phyloP scores from a whole-genome alignment of 2,113 vertebrate species.

The Ceuthmochares aereus region DNA sequence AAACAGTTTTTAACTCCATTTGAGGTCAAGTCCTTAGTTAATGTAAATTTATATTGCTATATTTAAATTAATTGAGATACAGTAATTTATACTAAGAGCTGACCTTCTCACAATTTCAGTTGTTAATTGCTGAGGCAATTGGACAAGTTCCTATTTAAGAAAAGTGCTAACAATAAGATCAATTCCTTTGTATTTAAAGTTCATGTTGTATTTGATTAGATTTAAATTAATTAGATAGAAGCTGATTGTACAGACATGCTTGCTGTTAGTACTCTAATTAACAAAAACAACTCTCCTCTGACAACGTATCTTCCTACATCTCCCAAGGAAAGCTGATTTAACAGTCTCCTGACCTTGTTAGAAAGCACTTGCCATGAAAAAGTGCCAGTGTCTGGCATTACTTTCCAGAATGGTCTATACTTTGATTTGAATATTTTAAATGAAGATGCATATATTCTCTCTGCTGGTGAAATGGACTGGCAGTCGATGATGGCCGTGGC shows the following conservation, averaged over 20 bases:
- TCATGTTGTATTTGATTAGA: background rate
- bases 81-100: background rate
- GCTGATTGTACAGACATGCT: background rate
- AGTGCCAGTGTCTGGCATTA: background rate
- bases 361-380: constrained; percentile 22
- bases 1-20: background rate
- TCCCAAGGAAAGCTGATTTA: background rate
- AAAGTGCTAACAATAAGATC: background rate
- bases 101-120: background rate
- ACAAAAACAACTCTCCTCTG: background rate
- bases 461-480: constrained; percentile 39
- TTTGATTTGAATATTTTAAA: constrained; percentile 55
- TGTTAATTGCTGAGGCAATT: background rate
- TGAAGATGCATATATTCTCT: constrained; percentile 37
- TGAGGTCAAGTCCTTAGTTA: background rate
- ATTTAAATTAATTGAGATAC: background rate
- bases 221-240: constrained; percentile 19
- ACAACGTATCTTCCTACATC: background rate
- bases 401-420: background rate
- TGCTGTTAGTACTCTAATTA: background rate
- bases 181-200: background rate
- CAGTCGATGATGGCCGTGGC: background rate
- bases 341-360: background rate
- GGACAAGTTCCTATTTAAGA: background rate
- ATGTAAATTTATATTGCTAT: rapidly evolving